phyloP scores from a whole-genome alignment of 37 sponge, comb jelly and placozoan species.

The Oscarella lobularis region DNA sequence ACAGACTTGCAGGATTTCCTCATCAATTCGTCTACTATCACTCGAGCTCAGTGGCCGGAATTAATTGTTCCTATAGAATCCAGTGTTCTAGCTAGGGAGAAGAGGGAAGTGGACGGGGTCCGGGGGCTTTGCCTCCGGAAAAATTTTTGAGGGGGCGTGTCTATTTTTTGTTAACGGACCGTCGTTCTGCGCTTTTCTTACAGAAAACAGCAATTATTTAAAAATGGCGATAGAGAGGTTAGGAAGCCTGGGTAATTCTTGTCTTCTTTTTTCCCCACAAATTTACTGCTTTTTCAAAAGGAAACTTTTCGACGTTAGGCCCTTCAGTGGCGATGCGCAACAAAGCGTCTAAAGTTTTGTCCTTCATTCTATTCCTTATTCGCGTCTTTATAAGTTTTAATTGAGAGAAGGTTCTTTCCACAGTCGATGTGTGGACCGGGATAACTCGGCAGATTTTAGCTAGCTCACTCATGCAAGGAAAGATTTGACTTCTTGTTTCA shows the following conservation, averaged over 20 bases:
- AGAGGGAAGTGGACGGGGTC: background rate
- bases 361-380: background rate
- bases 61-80: too few relatives aligned
- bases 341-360: background rate
- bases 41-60: too few relatives aligned
- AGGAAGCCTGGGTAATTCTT: too few relatives aligned
- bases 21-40: too few relatives aligned
- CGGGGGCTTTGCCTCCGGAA: background rate
- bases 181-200: too few relatives aligned
- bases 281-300: background rate
- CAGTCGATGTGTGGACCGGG: background rate
- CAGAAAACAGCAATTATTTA: too few relatives aligned
- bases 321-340: background rate
- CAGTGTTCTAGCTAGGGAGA: background rate
- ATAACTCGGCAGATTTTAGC: background rate
- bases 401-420: background rate
- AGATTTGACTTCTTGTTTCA: background rate
- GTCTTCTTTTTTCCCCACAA: background rate
- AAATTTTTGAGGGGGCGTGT: background rate
- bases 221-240: too few relatives aligned
- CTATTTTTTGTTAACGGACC: too few relatives aligned
- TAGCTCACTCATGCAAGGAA: background rate
- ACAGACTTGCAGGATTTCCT: too few relatives aligned
- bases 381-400: constrained; percentile 5
- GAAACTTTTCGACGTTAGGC: background rate